These are phyloP conservation scores for Mola mola DNA, from an alignment of 2,113 vertebrate species.

Conservation along the genomic window DNA sequence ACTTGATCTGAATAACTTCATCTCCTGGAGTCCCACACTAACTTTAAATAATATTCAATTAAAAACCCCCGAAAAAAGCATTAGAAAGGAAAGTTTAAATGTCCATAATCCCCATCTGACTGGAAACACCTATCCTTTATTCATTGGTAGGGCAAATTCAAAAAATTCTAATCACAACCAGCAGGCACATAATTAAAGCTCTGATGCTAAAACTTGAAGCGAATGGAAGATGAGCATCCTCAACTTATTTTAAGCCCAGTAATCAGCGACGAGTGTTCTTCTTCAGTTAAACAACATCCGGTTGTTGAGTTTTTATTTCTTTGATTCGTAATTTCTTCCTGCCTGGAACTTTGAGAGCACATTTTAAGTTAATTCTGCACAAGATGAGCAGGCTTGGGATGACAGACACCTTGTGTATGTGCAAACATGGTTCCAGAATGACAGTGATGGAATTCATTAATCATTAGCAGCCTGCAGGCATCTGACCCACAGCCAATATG, in stretches of 20 bases:
- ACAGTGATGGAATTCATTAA: constrained; percentile 70
- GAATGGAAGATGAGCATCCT: background rate
- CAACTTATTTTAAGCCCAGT: constrained; percentile 18
- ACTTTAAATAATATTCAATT: too few species aligned
- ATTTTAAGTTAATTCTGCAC: constrained; percentile 19
- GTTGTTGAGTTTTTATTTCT: background rate
- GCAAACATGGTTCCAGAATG: constrained; percentile 41
- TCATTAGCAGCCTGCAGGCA: constrained; percentile 67
- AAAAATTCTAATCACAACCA: background rate
- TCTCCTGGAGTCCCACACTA: too few species aligned
- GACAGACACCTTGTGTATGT: constrained; percentile 42
- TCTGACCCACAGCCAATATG: constrained; percentile 64
- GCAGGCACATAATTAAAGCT: constrained; percentile 3
- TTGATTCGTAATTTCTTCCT: background rate
- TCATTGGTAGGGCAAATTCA: background rate
- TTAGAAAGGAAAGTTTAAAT: too few species aligned
- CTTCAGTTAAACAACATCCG: background rate
- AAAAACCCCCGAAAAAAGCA: too few species aligned
- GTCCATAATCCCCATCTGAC: background rate
- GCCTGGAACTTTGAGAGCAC: background rate
- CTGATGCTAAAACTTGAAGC: background rate
- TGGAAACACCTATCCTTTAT: background rate
- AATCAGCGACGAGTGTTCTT: constrained; percentile 16
- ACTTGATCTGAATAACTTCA: too few species aligned
- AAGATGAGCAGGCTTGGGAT: constrained; percentile 19